These are phyloP conservation scores for Parazoanthus atlanticus DNA, from an alignment of 92 coral and sea anemone genomes.

Conservation along the genomic window DNA sequence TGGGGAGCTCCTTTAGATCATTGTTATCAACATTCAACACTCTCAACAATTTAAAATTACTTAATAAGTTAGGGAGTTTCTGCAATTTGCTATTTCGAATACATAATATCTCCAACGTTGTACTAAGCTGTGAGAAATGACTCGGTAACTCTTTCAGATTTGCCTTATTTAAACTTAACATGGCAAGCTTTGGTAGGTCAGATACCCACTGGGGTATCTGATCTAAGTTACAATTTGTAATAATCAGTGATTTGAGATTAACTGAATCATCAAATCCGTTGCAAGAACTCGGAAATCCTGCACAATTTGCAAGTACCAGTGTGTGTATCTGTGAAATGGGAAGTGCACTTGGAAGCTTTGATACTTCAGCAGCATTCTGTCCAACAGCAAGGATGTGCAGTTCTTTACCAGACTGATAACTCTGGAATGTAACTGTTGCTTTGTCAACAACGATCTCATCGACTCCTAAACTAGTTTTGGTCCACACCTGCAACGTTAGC, in stretches of 20 bases:
- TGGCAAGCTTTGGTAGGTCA: neutral
- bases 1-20: constrained; percentile 20
- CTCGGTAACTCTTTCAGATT: constrained; percentile 13
- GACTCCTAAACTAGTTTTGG: neutral
- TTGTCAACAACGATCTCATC: neutral
- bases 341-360: constrained; percentile 8
- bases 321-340: constrained; percentile 5
- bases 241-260: constrained; percentile 4
- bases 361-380: neutral
- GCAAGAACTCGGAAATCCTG: neutral
- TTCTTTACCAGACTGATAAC: neutral
- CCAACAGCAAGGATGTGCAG: neutral
- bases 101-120: constrained; percentile 22
- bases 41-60: constrained; percentile 10
- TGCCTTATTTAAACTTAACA: constrained; percentile 10
- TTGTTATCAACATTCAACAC: constrained; percentile 21
- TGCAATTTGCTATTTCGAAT: constrained; percentile 23
- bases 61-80: constrained; percentile 13
- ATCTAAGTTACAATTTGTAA: constrained; percentile 19
- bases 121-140: constrained; percentile 6
- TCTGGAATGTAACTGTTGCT: neutral
- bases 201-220: neutral
- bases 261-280: neutral
- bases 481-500: neutral
- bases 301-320: constrained; percentile 19